phyloP scores from a whole-genome alignment of 1,140 invertebrate genomes.

The Listronotus oregonensis region DNA sequence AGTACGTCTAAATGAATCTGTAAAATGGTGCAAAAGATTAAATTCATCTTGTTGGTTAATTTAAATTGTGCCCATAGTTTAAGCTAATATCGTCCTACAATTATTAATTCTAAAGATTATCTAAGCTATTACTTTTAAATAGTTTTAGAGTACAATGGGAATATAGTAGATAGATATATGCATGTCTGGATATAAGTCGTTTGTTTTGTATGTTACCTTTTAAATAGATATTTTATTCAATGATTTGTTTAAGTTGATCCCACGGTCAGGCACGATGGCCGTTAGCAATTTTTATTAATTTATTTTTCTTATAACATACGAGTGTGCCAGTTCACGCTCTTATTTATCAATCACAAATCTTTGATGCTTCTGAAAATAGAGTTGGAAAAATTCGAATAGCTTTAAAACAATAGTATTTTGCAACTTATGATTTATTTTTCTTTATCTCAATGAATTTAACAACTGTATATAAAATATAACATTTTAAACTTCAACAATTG shows the following conservation, averaged over 20 bases:
- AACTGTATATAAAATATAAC: conserved; percentile 37
- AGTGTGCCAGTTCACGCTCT: conserved; percentile 54
- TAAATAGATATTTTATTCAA: conserved; percentile 53
- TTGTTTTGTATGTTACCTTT: conserved; percentile 47
- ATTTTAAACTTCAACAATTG: conserved; percentile 34
- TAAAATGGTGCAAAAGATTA: conserved; percentile 42
- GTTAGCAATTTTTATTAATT: conserved; percentile 46
- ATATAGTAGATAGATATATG: conserved; percentile 54
- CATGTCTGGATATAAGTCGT: conserved; percentile 46
- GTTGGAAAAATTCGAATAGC: conserved; percentile 6
- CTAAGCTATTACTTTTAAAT: conserved; percentile 52
- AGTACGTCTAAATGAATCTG: neutral
- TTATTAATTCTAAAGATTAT: conserved; percentile 49
- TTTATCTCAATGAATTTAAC: conserved; percentile 7
- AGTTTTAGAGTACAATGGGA: conserved; percentile 50
- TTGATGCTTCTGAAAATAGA: conserved; percentile 42
- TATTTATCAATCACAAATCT: conserved; percentile 46
- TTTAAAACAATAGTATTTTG: conserved; percentile 5
- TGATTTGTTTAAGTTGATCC: conserved; percentile 58
- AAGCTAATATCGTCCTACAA: conserved; percentile 53
- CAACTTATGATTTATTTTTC: conserved; percentile 21
- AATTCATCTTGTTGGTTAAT: conserved; percentile 43
- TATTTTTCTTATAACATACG: conserved; percentile 39
- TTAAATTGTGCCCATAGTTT: conserved; percentile 57
- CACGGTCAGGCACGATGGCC: conserved; percentile 55